phyloP scores from a whole-genome alignment of 1,140 invertebrate genomes.

The Leptinotarsa defecta region DNA sequence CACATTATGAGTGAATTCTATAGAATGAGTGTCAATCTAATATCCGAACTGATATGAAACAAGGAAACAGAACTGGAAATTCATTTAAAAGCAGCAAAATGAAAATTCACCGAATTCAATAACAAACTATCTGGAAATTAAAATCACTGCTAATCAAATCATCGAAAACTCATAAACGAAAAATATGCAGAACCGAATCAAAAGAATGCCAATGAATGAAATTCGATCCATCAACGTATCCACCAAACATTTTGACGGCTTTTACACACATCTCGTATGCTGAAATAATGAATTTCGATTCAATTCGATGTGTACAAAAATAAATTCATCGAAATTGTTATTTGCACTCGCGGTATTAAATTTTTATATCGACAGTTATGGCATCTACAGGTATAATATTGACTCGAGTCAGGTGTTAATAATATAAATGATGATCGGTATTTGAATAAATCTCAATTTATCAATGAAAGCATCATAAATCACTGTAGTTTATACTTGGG shows the following conservation, averaged over 20 bases:
- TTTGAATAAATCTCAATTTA: slow-evolving; percentile 7
- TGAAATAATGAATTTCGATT: background rate
- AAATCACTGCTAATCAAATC: no score
- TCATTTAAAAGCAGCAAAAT: no score
- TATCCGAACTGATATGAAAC: no score
- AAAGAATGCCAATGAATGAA: no score
- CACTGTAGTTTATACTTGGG: background rate
- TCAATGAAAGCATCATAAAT: background rate
- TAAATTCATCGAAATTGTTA: background rate
- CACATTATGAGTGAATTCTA: no score
- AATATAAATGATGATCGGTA: slow-evolving; percentile 5
- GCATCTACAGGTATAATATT: background rate
- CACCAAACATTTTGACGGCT: background rate
- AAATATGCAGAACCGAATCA: no score
- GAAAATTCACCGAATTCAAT: no score
- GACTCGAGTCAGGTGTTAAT: background rate
- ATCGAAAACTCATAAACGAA: no score
- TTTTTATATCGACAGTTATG: background rate
- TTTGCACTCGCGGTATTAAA: background rate
- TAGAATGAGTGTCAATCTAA: no score
- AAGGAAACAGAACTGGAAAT: no score
- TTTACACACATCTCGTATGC: background rate
- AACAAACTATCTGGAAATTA: no score
- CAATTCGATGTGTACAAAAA: background rate
- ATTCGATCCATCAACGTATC: background rate